Percentiles rank a stretch among this genome's conserved stretches.
These are phyloP conservation scores for Leptinotarsa juncta DNA, from an alignment of 2,888 invertebrate genomes.

Conservation along the genomic window DNA sequence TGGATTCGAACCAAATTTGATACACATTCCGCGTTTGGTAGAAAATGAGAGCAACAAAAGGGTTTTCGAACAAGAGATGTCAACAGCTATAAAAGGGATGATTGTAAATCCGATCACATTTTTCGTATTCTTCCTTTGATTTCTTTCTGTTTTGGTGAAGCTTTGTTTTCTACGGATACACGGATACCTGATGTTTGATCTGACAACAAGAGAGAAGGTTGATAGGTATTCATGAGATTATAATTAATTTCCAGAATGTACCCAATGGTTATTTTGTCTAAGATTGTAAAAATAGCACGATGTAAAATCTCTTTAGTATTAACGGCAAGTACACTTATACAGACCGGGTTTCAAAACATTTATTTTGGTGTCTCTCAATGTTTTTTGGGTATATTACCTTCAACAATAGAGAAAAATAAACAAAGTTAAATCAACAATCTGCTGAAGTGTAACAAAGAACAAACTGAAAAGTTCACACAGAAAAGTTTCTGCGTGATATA, in stretches of 20 bases:
- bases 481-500: too few relatives aligned
- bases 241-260: neutral
- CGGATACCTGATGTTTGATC: neutral
- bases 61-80: constrained; percentile 49
- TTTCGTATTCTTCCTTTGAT: constrained; percentile 31
- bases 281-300: too few relatives aligned
- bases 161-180: constrained; percentile 16
- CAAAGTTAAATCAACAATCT: too few relatives aligned
- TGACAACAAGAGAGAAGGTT: neutral
- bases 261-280: too few relatives aligned
- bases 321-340: too few relatives aligned
- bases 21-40: constrained; percentile 63
- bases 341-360: too few relatives aligned
- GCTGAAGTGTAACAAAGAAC: too few relatives aligned
- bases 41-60: constrained; percentile 62
- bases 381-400: too few relatives aligned
- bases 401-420: too few relatives aligned
- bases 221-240: neutral
- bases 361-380: too few relatives aligned
- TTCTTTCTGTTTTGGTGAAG: constrained; percentile 20
- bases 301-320: too few relatives aligned
- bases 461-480: too few relatives aligned
- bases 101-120: constrained; percentile 38
- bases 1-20: constrained; percentile 66
- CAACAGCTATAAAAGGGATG: constrained; percentile 40